Conservation (phyloP, 1,140 invertebrate species). For the Temnothorax curvispinosus region DNA sequence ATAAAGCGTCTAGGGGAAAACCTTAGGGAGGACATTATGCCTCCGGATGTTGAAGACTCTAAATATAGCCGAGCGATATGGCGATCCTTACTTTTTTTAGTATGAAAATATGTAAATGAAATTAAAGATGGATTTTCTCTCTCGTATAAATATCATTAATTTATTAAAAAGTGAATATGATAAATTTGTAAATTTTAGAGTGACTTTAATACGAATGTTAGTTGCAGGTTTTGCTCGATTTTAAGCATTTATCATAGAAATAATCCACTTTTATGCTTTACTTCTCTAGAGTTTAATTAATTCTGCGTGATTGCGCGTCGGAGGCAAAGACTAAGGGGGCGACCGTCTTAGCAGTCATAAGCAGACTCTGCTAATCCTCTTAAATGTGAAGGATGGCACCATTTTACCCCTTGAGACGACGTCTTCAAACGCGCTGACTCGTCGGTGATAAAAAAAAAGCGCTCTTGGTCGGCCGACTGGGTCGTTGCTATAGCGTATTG, state of each 20-base stretch:
- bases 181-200: background rate
- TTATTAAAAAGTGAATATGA: background rate
- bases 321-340: background rate
- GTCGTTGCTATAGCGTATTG: conserved; percentile 19
- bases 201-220: background rate
- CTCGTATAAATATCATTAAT: background rate
- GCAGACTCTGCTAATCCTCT: conserved; percentile 69
- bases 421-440: conserved; percentile 73
- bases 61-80: background rate
- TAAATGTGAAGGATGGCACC: conserved; percentile 71
- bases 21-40: background rate
- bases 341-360: conserved; percentile 69
- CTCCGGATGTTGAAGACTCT: background rate
- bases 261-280: conserved; percentile 30
- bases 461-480: conserved; percentile 46
- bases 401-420: conserved; percentile 57
- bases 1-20: conserved; percentile 1
- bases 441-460: conserved; percentile 69
- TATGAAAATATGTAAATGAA: background rate
- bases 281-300: conserved; percentile 47
- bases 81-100: background rate
- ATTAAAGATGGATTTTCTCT: background rate
- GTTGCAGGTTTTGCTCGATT: background rate
- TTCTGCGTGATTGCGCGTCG: conserved; percentile 27
- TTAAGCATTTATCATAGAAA: conserved; percentile 14